Evolutionary conservation across 1,140 invertebrate species (phyloP).

Genomic region (Hycleus cichorii): DNA sequence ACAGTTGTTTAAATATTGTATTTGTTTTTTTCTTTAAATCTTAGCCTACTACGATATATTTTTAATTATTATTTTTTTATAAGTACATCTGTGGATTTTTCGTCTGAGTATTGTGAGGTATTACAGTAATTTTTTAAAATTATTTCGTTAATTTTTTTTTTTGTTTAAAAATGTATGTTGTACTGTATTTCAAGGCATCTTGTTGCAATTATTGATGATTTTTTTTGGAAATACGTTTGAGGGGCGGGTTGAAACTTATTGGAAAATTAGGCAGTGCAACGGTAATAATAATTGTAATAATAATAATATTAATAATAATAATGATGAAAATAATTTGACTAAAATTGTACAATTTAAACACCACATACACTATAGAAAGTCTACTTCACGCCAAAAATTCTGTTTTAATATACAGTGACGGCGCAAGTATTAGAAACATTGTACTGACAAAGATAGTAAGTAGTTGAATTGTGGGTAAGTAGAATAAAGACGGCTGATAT

Average conservation of each 20-base stretch:
- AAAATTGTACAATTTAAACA: conserved; percentile 24
- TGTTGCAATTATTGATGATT: conserved; percentile 35
- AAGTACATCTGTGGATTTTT: conserved; percentile 42
- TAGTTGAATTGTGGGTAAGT: background rate
- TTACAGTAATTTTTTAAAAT: conserved; percentile 37
- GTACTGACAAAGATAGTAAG: no score
- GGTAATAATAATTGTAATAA: no score
- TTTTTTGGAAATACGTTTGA: background rate
- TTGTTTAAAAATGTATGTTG: conserved; percentile 28
- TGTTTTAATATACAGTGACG: no score
- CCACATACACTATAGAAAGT: conserved; percentile 26
- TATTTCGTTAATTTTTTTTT: conserved; percentile 22
- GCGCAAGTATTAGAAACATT: no score
- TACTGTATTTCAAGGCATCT: conserved; percentile 43
- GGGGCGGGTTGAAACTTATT: background rate
- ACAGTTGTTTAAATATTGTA: no score
- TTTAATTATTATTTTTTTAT: conserved; percentile 12
- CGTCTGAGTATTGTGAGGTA: conserved; percentile 42
- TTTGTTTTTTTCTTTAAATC: conserved; percentile 28
- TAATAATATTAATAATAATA: no score
- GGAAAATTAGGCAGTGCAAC: background rate
- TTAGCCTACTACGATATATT: conserved; percentile 37
- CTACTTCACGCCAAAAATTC: conserved; percentile 33
- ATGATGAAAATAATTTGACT: conserved; percentile 2
- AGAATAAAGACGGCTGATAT: background rate